Conservation (phyloP, 2,113 vertebrate genomes). For the Chionomys nivalis region DNA sequence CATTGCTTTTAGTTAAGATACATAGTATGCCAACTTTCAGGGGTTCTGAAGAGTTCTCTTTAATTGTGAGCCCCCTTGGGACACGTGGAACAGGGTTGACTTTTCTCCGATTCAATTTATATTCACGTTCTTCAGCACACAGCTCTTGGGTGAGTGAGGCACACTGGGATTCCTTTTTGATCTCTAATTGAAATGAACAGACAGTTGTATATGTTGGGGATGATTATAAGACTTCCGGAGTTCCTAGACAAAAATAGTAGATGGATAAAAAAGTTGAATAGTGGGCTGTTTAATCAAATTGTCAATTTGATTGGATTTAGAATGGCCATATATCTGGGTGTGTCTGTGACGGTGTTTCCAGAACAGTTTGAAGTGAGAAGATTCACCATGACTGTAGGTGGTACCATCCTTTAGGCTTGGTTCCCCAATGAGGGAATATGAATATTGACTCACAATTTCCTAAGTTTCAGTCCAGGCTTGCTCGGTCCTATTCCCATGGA, state of each 20-base stretch:
- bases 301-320: neutral
- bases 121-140: conserved; percentile 35
- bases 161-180: neutral
- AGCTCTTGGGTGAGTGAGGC: conserved; percentile 31
- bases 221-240: neutral
- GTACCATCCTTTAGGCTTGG: neutral
- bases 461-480: neutral
- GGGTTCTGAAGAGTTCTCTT: neutral
- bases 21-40: neutral
- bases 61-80: neutral
- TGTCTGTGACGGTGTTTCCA: neutral
- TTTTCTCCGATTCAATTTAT: neutral
- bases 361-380: neutral
- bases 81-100: neutral
- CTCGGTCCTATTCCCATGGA: neutral
- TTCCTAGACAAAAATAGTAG: neutral
- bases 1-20: neutral
- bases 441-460: neutral
- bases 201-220: neutral
- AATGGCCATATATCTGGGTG: neutral
- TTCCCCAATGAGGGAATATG: neutral
- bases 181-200: neutral
- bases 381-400: neutral
- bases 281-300: neutral
- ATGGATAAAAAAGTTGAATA: neutral